Percentiles rank a stretch among this genome's conserved stretches.
Conservation (phyloP, 1,140 invertebrate species). For the Drosophila dunni region DNA sequence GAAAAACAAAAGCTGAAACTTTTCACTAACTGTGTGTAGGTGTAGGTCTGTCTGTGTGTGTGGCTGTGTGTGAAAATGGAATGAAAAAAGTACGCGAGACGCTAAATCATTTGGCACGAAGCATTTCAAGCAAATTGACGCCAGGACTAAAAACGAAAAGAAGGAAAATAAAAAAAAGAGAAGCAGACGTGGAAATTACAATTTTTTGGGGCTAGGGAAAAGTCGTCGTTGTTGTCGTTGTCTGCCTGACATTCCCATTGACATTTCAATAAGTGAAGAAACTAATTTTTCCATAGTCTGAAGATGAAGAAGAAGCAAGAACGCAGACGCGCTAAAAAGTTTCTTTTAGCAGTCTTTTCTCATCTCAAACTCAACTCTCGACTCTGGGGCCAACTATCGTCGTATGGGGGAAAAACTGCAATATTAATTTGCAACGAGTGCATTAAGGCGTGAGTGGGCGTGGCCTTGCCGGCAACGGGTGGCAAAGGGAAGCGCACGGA, state of each 20-base stretch:
- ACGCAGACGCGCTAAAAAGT: slow-evolving; percentile 62
- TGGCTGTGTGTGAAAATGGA: slow-evolving; percentile 28
- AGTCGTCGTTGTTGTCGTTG: slow-evolving; percentile 9
- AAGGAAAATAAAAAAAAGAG: slow-evolving; percentile 40
- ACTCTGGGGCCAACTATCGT: not conserved
- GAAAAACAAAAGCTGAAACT: slow-evolving; percentile 73
- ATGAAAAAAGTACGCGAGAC: slow-evolving; percentile 43
- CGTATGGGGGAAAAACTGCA: slow-evolving; percentile 56
- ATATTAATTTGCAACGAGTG: slow-evolving; percentile 83
- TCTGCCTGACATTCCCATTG: slow-evolving; percentile 73
- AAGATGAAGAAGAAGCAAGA: slow-evolving; percentile 20
- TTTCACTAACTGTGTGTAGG: slow-evolving; percentile 28
- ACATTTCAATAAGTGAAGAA: slow-evolving; percentile 83
- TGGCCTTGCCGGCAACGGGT: not conserved
- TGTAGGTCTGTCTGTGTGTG: slow-evolving; percentile 35
- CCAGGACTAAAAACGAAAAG: slow-evolving; percentile 32
- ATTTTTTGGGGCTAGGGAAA: slow-evolving; percentile 69
- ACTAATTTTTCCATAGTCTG: slow-evolving; percentile 67
- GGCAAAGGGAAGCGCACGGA: not conserved
- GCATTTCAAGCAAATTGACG: slow-evolving; percentile 82
- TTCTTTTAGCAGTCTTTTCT: slow-evolving; percentile 43
- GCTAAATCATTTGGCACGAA: slow-evolving; percentile 79
- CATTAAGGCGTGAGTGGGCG: slow-evolving; percentile 60
- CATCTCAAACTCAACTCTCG: slow-evolving; percentile 49
- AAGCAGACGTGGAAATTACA: slow-evolving; percentile 75